Conservation (phyloP, 2,888 invertebrate species). For the Diarsia brunnea region DNA sequence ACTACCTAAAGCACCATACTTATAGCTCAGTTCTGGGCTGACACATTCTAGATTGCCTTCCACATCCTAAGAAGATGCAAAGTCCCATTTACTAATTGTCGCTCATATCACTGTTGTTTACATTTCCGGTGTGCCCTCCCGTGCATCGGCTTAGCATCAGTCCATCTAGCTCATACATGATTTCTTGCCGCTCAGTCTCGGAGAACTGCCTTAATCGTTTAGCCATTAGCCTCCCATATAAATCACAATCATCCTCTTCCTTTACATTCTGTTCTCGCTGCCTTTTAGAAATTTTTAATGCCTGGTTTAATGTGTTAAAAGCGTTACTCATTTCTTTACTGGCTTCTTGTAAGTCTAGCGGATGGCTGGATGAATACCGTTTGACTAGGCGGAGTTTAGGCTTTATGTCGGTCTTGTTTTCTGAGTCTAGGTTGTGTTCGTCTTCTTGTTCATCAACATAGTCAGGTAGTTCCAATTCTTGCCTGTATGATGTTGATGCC, state of each 20-base stretch:
- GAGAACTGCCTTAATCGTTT: conserved; percentile 64
- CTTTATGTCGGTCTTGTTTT: conserved; percentile 40
- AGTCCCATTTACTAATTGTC: conserved; percentile 30
- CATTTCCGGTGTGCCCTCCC: conserved; percentile 22
- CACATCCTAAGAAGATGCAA: too few species aligned
- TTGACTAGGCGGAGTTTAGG: conserved; percentile 28
- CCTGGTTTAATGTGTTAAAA: conserved; percentile 49
- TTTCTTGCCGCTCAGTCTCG: conserved; percentile 61
- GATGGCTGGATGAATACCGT: conserved; percentile 19
- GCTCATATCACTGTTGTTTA: conserved; percentile 48
- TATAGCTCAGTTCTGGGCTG: too few species aligned
- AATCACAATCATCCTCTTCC: conserved; percentile 57
- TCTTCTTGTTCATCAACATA: conserved; percentile 44
- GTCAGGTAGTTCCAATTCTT: conserved; percentile 28
- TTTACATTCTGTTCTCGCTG: conserved; percentile 4
- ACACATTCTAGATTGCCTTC: too few species aligned
- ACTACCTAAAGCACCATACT: too few species aligned
- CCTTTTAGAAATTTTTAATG: conserved; percentile 43
- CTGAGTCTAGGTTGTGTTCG: conserved; percentile 41
- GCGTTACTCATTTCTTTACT: conserved; percentile 50
- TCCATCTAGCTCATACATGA: conserved; percentile 66
- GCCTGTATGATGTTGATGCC: conserved; percentile 45
- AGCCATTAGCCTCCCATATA: conserved; percentile 63
- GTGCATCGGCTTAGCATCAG: conserved; percentile 56
- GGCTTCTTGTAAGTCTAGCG: conserved; percentile 49